These are phyloP conservation scores for Lota lota DNA, from an alignment of 2,113 vertebrate species.

Conservation along the genomic window DNA sequence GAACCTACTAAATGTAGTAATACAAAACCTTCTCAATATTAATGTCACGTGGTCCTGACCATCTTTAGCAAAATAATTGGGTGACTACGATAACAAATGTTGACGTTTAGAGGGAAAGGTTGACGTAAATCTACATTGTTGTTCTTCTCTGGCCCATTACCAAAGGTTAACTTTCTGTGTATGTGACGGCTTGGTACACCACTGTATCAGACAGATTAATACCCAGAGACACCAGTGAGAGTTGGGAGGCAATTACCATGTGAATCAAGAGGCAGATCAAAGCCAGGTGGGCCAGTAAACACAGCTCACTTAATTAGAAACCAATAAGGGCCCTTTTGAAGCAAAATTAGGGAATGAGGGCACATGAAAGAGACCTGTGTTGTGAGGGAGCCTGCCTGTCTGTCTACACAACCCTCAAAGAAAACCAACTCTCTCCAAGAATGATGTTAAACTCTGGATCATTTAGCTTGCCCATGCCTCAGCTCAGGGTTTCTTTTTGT, in stretches of 20 bases:
- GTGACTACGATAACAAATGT: too few relatives aligned
- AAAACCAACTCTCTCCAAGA: not conserved
- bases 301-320: constrained; percentile 54
- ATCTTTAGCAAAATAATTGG: too few relatives aligned
- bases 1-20: too few relatives aligned
- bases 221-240: not conserved
- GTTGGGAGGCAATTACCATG: constrained; percentile 31
- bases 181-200: too few relatives aligned
- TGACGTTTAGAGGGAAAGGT: too few relatives aligned
- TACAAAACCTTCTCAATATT: too few relatives aligned
- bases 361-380: constrained; percentile 63
- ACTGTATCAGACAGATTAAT: not conserved
- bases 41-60: too few relatives aligned
- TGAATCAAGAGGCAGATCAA: constrained; percentile 66
- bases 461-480: not conserved
- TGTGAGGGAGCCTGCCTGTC: constrained; percentile 63
- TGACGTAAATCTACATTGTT: not conserved
- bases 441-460: not conserved
- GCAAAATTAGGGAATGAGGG: constrained; percentile 59
- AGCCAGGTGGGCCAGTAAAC: constrained; percentile 60
- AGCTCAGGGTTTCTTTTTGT: not conserved
- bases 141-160: not conserved
- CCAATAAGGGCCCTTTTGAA: constrained; percentile 33
- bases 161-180: not conserved
- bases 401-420: constrained; percentile 37